A percentile compares a stretch with the other conserved stretches of the same genome.
Evolutionary conservation across 2,113 vertebrate species (phyloP).

Genomic region (Onychostruthus taczanowskii): DNA sequence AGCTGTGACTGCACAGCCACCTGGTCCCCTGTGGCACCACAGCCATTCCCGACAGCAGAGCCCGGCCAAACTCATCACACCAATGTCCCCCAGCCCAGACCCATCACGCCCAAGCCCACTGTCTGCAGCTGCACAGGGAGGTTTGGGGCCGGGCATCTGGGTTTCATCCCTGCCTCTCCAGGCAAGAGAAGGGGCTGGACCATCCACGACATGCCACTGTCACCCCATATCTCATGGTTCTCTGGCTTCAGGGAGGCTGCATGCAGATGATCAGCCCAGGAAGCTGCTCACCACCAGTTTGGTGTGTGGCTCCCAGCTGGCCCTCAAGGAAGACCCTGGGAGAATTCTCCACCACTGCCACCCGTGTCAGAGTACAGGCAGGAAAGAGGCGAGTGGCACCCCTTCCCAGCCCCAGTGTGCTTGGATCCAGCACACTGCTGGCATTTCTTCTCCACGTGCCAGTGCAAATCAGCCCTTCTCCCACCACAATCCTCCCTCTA

Average conservation of each 20-base stretch:
- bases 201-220: not conserved
- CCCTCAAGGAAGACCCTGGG: not conserved
- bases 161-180: not conserved
- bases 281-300: not conserved
- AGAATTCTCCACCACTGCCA: not conserved
- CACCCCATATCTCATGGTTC: not conserved
- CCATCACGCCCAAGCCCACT: not conserved
- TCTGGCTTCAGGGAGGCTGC: not conserved
- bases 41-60: not conserved
- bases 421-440: fast-evolving
- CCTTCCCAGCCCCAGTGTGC: not conserved
- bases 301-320: not conserved
- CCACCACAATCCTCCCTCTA: not conserved
- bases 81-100: not conserved
- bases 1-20: not conserved
- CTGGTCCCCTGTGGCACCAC: not conserved
- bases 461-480: not conserved
- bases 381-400: not conserved
- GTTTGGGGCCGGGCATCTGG: not conserved
- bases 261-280: not conserved
- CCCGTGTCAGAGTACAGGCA: not conserved
- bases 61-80: not conserved
- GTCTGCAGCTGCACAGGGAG: not conserved
- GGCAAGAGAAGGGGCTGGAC: not conserved
- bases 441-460: not conserved